Evolutionary conservation across 2,113 vertebrate species (phyloP), one percentile per base, ranked within the genome.

Genomic region (Pithys albifrons): DNA sequence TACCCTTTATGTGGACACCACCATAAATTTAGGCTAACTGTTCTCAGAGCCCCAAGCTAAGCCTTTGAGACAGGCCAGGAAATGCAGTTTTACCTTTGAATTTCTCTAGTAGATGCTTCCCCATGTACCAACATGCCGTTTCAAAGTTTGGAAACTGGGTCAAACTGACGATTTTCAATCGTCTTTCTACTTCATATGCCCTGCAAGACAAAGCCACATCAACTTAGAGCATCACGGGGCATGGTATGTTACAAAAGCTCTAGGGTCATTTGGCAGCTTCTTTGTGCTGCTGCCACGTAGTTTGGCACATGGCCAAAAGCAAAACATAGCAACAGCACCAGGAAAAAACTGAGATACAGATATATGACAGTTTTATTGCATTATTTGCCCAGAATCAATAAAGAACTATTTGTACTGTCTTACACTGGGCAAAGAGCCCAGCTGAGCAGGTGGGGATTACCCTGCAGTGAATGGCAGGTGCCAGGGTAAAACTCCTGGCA

Each of bases 71-170:
- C 3, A 5, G 18, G 51, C 31, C 61, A 59, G 37, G 37, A 88
- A 84, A 74, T 1, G 22, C 23, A 70, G 75, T 12, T 87, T 95
- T 98, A 99, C 99, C 99, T 99, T 99, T 99, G 98, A 99, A 99
- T 6, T 98, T 98, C 96, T 99, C 99, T 20, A 99, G 98, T 31
- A 99, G 98, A 91, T 99, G 98, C 87, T 98, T 99, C 73, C 99
- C 99, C 97, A 98, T 99, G 41, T 99, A 99, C 99, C 99, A 99
- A 97, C 99, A 99, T 1, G 99, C 99, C 1, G 99, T 99, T 98
- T 99, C 99, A 4, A 98, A 99, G 98, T 99, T 99, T 70, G 98
- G 98, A 95, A 99, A 99, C 90, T 99, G 99, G 78, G 98, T 99
- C 97, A 99, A 98, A 61, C 99, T 99, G 96, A 98, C 98, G 39